These are phyloP conservation scores for Pristionchus fissidentatus DNA, from an alignment of 2,888 invertebrate species.

Conservation along the genomic window DNA sequence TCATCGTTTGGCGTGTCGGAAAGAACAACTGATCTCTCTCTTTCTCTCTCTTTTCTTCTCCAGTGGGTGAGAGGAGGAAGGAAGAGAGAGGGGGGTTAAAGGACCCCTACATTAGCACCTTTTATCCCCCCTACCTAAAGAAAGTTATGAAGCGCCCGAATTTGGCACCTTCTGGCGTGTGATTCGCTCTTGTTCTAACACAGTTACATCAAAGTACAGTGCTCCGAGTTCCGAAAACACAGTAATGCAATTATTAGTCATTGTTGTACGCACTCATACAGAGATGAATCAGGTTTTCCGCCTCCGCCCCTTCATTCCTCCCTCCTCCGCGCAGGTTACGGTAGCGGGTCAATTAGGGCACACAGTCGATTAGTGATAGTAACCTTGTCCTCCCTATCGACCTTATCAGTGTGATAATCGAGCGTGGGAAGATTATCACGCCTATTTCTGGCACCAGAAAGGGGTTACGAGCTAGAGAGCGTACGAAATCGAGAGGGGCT, in stretches of 20 bases:
- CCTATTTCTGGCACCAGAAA: no score
- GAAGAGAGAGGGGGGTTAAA: neutral
- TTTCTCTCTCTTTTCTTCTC: neutral
- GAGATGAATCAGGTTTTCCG: neutral
- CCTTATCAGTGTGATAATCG: constrained; percentile 8
- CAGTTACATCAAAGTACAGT: neutral
- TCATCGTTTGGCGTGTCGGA: neutral
- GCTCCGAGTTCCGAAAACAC: constrained; percentile 9
- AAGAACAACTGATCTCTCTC: constrained; percentile 16
- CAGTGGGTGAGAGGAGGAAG: neutral
- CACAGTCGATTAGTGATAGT: constrained; percentile 8
- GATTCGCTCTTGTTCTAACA: neutral
- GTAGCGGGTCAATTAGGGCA: constrained; percentile 28
- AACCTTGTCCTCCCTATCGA: constrained; percentile 41
- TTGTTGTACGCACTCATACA: neutral
- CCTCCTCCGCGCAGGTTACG: neutral
- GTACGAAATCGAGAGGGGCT: no score
- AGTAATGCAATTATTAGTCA: neutral
- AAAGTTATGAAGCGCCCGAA: neutral
- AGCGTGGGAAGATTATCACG: no score
- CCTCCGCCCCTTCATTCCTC: neutral
- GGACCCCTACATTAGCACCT: constrained; percentile 7
- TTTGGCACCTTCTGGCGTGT: neutral
- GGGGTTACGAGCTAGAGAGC: no score
- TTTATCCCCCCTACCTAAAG: no score